Base-by-base conservation (phyloP, 2,888 invertebrate species). In the Agrotis clavis region DNA sequence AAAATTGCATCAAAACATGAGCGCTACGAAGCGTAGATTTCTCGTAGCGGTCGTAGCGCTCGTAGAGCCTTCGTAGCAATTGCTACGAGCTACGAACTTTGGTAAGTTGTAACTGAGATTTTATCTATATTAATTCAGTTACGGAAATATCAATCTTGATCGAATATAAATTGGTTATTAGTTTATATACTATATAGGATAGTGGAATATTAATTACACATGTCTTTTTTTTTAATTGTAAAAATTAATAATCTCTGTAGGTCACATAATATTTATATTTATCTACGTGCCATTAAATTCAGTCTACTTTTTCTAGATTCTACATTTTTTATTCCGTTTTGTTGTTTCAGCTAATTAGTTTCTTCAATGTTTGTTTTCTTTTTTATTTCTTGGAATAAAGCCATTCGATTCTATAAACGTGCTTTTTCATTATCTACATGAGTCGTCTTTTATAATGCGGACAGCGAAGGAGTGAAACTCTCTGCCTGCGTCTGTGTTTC, bases 41-140 rank as follows among this genome's bases (percentile, higher is more conserved):
- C 41, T 48, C 76, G 83, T 83, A 83, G 83, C 72, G 9, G 13
- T 63, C 67, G 83, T 78, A 83, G 83, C 72, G 9, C 16, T 63
- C 70, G 83, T 78, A 85, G 77, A 48, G 9, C 47, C 54, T 62
- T 21, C 74, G 81, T 80, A 83, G 71, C 60, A 47, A 25, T 54
- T 57, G 64, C 84, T 83, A 83, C 69, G 72, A 68, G 51, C 54
- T 72, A 66, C 79, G 57, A 68, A 50, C 18, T 59, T 48, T 59
- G 19, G 18, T 60, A 65, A 67, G 30, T 59, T 65, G 13, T 25
- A 19, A 64, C 67, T 51, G 59, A 56, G 60, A 74, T 74, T 57
- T 6, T 65, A 68, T 59, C 25, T 53, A 63, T 25, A 56, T 61
- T 63, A 19, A 71, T 75, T 81, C 7, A 19, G 50, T 74, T 57